A percentile compares a stretch with the other conserved stretches of the same genome.
Evolutionary conservation across 1,140 invertebrate genomes (phyloP).

Genomic region (Calliphora vicina): DNA sequence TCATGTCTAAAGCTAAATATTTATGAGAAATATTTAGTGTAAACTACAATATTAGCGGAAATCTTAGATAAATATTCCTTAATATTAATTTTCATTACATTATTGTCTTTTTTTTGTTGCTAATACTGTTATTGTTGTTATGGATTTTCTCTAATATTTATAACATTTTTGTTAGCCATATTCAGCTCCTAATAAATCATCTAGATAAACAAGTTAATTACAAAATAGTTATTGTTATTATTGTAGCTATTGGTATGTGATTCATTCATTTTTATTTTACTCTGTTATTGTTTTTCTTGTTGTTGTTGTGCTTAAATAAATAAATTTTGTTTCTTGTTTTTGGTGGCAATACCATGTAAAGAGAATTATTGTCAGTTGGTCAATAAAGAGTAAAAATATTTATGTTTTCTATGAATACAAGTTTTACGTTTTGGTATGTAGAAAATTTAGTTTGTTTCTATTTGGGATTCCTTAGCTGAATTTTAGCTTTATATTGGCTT

Average conservation of each 20-base stretch:
- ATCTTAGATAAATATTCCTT: neutral
- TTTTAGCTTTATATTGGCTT: too few relatives aligned
- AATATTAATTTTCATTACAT: neutral
- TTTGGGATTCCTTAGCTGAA: too few relatives aligned
- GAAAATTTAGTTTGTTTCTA: too few relatives aligned
- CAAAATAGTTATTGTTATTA: neutral
- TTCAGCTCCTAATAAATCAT: neutral
- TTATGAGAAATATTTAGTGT: neutral
- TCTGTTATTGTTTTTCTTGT: neutral
- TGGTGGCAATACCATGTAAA: too few relatives aligned
- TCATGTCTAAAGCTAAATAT: too few relatives aligned
- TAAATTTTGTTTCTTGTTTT: too few relatives aligned
- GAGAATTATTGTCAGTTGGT: too few relatives aligned
- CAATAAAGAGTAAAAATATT: too few relatives aligned
- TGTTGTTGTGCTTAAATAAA: neutral
- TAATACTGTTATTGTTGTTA: neutral
- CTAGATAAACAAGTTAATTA: neutral
- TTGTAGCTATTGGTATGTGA: neutral
- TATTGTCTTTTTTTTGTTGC: neutral
- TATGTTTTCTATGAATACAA: too few relatives aligned
- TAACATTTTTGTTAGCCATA: neutral
- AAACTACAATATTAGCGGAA: neutral
- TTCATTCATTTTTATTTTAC: too few relatives aligned
- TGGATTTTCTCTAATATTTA: neutral
- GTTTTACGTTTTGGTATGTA: too few relatives aligned